Evolutionary conservation across 1,140 invertebrate genomes (phyloP).

Genomic region (Drosophila nigromelanica): DNA sequence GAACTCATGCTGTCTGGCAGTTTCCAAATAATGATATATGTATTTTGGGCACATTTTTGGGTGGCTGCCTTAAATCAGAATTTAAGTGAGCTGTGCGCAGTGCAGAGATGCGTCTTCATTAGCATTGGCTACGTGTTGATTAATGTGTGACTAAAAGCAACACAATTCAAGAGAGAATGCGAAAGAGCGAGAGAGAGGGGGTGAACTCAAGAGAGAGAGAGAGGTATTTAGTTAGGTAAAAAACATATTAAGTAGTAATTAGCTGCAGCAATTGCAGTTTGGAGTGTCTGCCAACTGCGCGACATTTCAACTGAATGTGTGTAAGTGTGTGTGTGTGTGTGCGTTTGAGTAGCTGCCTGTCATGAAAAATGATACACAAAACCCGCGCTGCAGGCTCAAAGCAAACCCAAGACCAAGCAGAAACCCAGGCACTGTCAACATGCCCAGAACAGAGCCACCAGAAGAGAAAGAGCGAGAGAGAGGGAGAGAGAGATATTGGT

Average conservation of each 20-base stretch:
- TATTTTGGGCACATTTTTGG: slow-evolving; percentile 56
- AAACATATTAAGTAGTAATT: slow-evolving; percentile 65
- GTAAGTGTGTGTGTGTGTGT: slow-evolving; percentile 11
- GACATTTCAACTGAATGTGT: slow-evolving; percentile 39
- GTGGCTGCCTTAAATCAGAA: slow-evolving; percentile 70
- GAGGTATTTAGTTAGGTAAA: background rate
- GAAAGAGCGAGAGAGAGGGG: background rate
- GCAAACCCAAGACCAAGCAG: slow-evolving; percentile 9
- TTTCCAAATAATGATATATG: slow-evolving; percentile 70
- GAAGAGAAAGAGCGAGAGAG: background rate
- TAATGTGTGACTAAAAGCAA: slow-evolving; percentile 51
- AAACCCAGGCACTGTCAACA: slow-evolving; percentile 6
- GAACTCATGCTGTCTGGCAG: slow-evolving; percentile 47
- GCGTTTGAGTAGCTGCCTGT: slow-evolving; percentile 54
- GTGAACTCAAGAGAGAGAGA: background rate
- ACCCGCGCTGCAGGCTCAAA: slow-evolving; percentile 47
- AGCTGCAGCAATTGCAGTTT: slow-evolving; percentile 76
- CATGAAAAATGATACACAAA: slow-evolving; percentile 79
- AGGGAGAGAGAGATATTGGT: background rate
- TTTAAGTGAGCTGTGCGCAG: slow-evolving; percentile 22
- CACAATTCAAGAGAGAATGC: slow-evolving; percentile 14
- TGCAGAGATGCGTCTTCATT: slow-evolving; percentile 49
- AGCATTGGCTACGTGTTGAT: slow-evolving; percentile 53
- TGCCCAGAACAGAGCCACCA: slow-evolving; percentile 3
- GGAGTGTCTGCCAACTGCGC: slow-evolving; percentile 69